These are phyloP conservation scores for Cantharis rufa DNA, from an alignment of 2,888 invertebrate species.

Conservation along the genomic window DNA sequence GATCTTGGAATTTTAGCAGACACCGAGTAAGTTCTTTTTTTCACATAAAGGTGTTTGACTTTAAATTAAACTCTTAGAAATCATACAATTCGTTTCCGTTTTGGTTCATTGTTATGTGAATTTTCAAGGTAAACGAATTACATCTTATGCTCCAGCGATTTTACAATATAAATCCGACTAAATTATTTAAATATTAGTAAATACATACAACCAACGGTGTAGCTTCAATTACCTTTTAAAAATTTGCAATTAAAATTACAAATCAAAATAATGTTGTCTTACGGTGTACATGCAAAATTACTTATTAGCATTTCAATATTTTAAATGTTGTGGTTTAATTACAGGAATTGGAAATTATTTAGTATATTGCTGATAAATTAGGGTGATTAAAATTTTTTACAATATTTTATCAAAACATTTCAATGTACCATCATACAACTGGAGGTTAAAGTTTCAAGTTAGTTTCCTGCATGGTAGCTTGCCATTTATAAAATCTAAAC, in stretches of 20 bases:
- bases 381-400: too few species aligned
- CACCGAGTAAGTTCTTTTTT: neutral
- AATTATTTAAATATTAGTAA: slow-evolving; percentile 17
- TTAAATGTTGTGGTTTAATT: neutral
- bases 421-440: too few species aligned
- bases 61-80: neutral
- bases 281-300: neutral
- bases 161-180: slow-evolving; percentile 16
- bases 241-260: neutral
- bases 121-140: slow-evolving; percentile 18
- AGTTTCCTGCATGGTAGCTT: too few species aligned
- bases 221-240: neutral
- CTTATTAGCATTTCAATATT: neutral
- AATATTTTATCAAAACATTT: too few species aligned
- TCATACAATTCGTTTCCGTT: slow-evolving; percentile 25
- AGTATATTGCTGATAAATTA: too few species aligned
- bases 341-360: neutral
- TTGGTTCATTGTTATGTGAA: slow-evolving; percentile 24
- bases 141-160: slow-evolving; percentile 16
- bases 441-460: too few species aligned
- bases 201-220: neutral
- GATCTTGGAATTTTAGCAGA: neutral
- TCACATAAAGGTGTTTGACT: slow-evolving; percentile 13
- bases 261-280: neutral
- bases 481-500: too few species aligned